These are phyloP conservation scores for Agriopis aurantiaria DNA, from an alignment of 2,888 invertebrate genomes.

Conservation along the genomic window DNA sequence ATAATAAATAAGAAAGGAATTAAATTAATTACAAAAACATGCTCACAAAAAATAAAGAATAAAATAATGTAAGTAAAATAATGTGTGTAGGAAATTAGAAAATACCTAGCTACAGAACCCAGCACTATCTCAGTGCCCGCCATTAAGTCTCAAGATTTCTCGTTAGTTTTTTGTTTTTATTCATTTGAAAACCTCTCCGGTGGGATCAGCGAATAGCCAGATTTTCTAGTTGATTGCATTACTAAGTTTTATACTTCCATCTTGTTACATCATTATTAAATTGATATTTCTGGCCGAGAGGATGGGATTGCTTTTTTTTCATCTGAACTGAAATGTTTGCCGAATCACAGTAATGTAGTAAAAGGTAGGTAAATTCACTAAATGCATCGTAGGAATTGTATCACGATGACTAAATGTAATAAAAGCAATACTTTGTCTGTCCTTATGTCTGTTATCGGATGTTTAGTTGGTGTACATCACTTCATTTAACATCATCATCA, in stretches of 20 bases:
- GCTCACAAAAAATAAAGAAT: too few relatives aligned
- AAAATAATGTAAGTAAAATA: too few relatives aligned
- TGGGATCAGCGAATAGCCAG: constrained; percentile 54
- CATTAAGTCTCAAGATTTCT: constrained; percentile 47
- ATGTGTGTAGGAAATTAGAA: background rate
- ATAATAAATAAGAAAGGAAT: too few relatives aligned
- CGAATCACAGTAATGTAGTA: background rate
- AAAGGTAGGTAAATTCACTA: too few relatives aligned
- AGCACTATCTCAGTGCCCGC: constrained; percentile 25
- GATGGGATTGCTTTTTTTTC: background rate
- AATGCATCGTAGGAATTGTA: too few relatives aligned
- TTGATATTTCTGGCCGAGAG: constrained; percentile 34
- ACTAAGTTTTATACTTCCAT: constrained; percentile 59
- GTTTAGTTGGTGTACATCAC: too few relatives aligned
- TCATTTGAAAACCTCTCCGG: constrained; percentile 52
- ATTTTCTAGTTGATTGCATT: constrained; percentile 58
- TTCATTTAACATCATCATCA: too few relatives aligned
- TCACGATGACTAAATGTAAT: too few relatives aligned
- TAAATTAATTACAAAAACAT: too few relatives aligned
- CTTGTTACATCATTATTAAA: constrained; percentile 52
- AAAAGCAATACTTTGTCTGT: too few relatives aligned
- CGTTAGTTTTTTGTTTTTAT: constrained; percentile 53
- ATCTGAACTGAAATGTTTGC: background rate
- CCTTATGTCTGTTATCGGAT: too few relatives aligned
- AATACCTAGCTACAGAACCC: constrained; percentile 51